A percentile compares a stretch with the other conserved stretches of the same genome.
These are phyloP conservation scores for Platerodrilus igneus DNA, from an alignment of 2,888 invertebrate genomes.

Conservation along the genomic window DNA sequence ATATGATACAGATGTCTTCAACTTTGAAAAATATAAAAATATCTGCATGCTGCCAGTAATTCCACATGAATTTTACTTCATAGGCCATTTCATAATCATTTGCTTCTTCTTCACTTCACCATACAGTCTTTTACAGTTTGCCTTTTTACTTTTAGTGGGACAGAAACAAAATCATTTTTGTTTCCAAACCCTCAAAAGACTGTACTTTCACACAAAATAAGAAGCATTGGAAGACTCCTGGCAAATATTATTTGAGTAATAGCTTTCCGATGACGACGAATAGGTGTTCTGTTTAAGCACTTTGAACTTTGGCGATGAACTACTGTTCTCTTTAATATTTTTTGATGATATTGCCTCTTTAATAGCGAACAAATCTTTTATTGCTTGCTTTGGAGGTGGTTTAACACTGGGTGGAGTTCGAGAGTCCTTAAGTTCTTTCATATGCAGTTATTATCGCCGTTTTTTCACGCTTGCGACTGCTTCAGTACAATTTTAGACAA, in stretches of 20 bases:
- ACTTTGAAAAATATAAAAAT: not conserved
- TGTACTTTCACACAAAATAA: too few species aligned
- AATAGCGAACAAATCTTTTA: constrained; percentile 1
- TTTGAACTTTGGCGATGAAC: too few species aligned
- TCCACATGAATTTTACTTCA: not conserved
- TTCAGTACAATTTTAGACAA: not conserved
- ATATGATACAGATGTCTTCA: not conserved
- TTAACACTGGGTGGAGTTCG: too few species aligned
- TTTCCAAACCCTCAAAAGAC: too few species aligned
- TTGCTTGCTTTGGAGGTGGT: not conserved
- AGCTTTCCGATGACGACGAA: too few species aligned
- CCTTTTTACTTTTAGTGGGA: not conserved
- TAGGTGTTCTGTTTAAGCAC: too few species aligned
- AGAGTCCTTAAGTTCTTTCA: constrained; percentile 3
- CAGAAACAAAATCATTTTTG: too few species aligned
- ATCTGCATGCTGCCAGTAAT: not conserved
- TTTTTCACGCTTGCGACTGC: constrained; percentile 1
- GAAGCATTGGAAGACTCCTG: too few species aligned
- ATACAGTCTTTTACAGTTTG: too few species aligned
- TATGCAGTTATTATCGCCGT: not conserved
- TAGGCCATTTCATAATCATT: not conserved
- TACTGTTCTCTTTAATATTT: too few species aligned
- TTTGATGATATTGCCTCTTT: not conserved
- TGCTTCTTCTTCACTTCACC: too few species aligned
- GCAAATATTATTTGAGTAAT: too few species aligned